A percentile compares a stretch with the other conserved stretches of the same genome.
These are phyloP conservation scores for Encarsia formosa DNA, from an alignment of 2,888 invertebrate species.

Conservation along the genomic window DNA sequence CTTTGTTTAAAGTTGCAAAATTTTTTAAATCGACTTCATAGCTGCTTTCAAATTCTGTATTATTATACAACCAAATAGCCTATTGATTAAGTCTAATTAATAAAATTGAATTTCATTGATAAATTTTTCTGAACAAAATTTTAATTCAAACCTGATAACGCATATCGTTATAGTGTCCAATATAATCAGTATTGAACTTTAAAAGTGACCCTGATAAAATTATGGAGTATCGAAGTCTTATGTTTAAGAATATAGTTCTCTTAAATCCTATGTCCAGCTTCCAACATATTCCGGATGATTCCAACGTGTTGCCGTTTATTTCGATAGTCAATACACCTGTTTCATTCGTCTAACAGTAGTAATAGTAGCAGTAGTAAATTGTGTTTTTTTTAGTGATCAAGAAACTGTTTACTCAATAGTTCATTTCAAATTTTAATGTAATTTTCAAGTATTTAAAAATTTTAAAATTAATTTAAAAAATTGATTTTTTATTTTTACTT, in stretches of 20 bases:
- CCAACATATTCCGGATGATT: slow-evolving; percentile 44
- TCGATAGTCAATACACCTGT: slow-evolving; percentile 39
- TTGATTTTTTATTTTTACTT: too few species aligned
- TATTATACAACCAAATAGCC: slow-evolving; percentile 21
- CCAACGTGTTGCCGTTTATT: slow-evolving; percentile 40
- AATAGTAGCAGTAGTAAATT: too few species aligned
- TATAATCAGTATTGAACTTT: slow-evolving; percentile 37
- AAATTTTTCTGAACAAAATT: neutral
- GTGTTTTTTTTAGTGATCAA: too few species aligned
- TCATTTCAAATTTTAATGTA: too few species aligned
- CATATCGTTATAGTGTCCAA: slow-evolving; percentile 41
- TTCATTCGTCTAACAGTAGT: slow-evolving; percentile 21
- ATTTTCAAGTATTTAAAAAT: too few species aligned
- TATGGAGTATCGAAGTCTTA: slow-evolving; percentile 39
- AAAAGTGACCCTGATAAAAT: slow-evolving; percentile 31
- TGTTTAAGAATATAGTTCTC: slow-evolving; percentile 42
- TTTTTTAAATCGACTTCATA: slow-evolving; percentile 8
- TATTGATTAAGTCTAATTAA: neutral
- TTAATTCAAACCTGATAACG: slow-evolving; percentile 23
- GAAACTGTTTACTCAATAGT: too few species aligned
- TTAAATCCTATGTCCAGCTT: slow-evolving; percentile 43
- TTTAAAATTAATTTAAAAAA: too few species aligned
- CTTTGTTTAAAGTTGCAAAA: slow-evolving; percentile 21
- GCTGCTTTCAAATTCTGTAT: neutral
- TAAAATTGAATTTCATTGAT: neutral